Evolutionary conservation across 37 sponge, comb jelly and placozoan genomes (phyloP).

Genomic region (Lycopodina hypogea): DNA sequence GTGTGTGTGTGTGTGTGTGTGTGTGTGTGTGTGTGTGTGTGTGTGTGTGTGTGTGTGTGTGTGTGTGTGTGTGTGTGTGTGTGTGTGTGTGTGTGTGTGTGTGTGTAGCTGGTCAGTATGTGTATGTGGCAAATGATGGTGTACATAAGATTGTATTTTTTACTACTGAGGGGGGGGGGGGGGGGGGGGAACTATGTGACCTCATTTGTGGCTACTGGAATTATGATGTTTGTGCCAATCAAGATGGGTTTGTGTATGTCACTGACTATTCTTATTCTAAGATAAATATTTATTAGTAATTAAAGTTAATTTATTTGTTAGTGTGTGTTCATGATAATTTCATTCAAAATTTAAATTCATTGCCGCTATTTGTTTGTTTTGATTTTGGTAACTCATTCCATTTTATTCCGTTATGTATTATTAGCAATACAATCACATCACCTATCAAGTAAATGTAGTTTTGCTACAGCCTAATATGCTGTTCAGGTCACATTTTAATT

Average conservation of each 20-base stretch:
- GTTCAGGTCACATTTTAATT: no score
- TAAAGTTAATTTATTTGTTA: no score
- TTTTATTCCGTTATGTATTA: no score
- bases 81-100: neutral
- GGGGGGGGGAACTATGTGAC: constrained; percentile 10
- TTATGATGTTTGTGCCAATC: constrained; percentile 8
- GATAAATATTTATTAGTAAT: no score
- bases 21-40: constrained; percentile 1
- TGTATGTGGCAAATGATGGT: neutral
- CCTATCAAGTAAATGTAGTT: no score
- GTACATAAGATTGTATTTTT: neutral
- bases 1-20: neutral
- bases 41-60: constrained; percentile 10
- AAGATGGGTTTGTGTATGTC: constrained; percentile 35
- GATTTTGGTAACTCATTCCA: no score
- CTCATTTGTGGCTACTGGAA: constrained; percentile 8
- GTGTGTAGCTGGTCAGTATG: constrained; percentile 8
- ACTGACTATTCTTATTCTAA: no score
- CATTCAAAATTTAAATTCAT: no score
- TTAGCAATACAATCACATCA: no score
- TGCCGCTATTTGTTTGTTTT: no score
- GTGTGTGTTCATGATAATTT: no score
- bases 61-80: neutral
- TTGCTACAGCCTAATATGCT: no score
- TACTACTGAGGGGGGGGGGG: constrained; percentile 2